Evolutionary conservation across 2,113 vertebrate species (phyloP), one percentile per base, ranked within the genome.

Genomic region (Sinocyclocheilus maitianheensis): DNA sequence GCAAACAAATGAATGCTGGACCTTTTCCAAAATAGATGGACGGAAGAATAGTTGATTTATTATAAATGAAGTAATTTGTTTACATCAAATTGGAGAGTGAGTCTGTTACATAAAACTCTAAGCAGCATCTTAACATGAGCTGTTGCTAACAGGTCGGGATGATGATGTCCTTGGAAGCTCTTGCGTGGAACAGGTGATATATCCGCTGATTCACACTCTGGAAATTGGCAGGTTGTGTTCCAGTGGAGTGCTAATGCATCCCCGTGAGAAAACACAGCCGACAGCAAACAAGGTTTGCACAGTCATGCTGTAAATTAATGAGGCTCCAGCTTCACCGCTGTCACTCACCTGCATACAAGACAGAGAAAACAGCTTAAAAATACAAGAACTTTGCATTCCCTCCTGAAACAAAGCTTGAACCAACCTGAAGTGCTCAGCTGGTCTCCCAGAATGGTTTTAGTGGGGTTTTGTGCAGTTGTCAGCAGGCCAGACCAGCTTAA

Each of bases 101-200:
- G 40, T 10, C 40, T 81, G n/a, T 77, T 46, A 30, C 58, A 43
- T 18, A 81, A 48, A 81, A 53, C 60, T n/a, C 12, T 30, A 43
- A n/a, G 63, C 16, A 60, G 4, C 13, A 7, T 84, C 55, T 63
- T 53, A 60, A n/a, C 69, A 22, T 86, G 77, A 75, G 75, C 46
- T 69, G 69, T 65, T 14, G 72, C 24, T 69, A 82, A 34, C 58
- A 16, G 20, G 18, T 24, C n/a, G 34, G 37, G 37, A 40, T 37
- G 75, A 80, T 78, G 53, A 72, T 81, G 83, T 65, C 40, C 79
- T 87, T 89, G 88, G 84, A 67, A 53, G 55, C 69, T 71, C 11
- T 46, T 67, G 85, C 46, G 62, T 80, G 80, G 74, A 87, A 86
- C 84, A 91, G 86, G 89, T 87, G 90, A 90, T 77, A 86, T 86